phyloP scores from a whole-genome alignment of 35 echinoderm and acorn worm genomes.

The Ophiothrix spiculata region DNA sequence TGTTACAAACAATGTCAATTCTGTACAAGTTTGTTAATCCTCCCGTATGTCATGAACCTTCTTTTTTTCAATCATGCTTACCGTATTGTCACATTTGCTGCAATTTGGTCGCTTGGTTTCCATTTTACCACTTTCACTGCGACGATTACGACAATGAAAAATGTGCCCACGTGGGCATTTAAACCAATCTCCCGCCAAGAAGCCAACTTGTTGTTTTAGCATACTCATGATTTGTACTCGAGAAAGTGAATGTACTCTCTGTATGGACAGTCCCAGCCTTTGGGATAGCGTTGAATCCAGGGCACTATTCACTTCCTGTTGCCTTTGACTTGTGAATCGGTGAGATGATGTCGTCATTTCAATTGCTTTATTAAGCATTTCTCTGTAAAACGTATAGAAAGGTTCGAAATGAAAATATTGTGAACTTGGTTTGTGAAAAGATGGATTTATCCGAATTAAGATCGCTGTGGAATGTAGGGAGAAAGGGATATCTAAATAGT shows the following conservation, averaged over 20 bases:
- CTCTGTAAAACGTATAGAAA: not conserved
- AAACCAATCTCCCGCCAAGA: not conserved
- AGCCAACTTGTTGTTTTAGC: not conserved
- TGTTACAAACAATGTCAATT: too few relatives aligned
- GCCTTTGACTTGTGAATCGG: not conserved
- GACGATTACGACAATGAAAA: too few relatives aligned
- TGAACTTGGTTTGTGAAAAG: too few relatives aligned
- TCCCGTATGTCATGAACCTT: too few relatives aligned
- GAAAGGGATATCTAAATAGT: not conserved
- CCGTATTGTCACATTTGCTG: too few relatives aligned
- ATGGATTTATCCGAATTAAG: too few relatives aligned
- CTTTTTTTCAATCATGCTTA: too few relatives aligned
- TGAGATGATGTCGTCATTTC: not conserved
- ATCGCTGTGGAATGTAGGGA: too few relatives aligned
- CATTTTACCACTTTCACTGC: too few relatives aligned
- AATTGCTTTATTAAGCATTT: not conserved
- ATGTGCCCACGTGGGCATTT: not conserved
- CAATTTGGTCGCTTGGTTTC: too few relatives aligned
- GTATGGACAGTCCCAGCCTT: not conserved
- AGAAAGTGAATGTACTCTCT: not conserved
- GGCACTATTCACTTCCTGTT: too few relatives aligned
- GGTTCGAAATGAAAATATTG: not conserved
- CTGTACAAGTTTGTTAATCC: too few relatives aligned
- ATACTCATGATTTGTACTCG: not conserved
- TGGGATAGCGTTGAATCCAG: not conserved